phyloP scores from a whole-genome alignment of 2,113 vertebrate genomes.

The Psittacula cyanocephala region DNA sequence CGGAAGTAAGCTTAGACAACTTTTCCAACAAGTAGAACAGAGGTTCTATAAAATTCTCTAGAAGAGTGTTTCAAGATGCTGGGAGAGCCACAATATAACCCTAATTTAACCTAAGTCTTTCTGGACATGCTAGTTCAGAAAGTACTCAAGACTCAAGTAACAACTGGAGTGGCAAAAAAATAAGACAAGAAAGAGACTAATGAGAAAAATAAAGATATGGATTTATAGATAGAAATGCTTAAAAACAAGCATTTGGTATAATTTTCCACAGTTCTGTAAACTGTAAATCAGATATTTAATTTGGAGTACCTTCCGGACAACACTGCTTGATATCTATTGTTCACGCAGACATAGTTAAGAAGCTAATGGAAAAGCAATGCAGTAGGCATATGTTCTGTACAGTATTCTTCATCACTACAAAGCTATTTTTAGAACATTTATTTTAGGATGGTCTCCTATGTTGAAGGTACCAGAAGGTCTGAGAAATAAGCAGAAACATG shows the following conservation, averaged over 20 bases:
- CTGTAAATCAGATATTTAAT: background rate
- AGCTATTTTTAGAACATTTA: background rate
- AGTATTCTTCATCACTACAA: background rate
- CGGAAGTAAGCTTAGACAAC: background rate
- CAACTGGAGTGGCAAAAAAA: background rate
- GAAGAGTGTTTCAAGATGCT: background rate
- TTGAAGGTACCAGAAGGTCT: background rate
- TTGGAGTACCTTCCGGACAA: background rate
- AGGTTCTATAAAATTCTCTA: background rate
- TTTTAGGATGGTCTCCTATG: background rate
- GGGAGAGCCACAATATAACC: background rate
- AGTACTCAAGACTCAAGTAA: background rate
- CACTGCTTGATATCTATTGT: background rate
- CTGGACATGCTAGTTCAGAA: background rate
- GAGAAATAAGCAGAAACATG: background rate
- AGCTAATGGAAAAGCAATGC: background rate
- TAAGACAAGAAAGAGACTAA: background rate
- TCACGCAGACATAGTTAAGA: background rate
- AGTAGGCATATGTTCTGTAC: background rate
- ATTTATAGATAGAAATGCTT: background rate
- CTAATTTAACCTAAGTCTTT: background rate
- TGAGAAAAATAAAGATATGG: background rate
- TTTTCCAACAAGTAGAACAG: background rate
- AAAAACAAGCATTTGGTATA: background rate
- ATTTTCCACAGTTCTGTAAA: background rate